Evolutionary conservation across 2,888 invertebrate genomes (phyloP).

Genomic region (Andrena marginata): DNA sequence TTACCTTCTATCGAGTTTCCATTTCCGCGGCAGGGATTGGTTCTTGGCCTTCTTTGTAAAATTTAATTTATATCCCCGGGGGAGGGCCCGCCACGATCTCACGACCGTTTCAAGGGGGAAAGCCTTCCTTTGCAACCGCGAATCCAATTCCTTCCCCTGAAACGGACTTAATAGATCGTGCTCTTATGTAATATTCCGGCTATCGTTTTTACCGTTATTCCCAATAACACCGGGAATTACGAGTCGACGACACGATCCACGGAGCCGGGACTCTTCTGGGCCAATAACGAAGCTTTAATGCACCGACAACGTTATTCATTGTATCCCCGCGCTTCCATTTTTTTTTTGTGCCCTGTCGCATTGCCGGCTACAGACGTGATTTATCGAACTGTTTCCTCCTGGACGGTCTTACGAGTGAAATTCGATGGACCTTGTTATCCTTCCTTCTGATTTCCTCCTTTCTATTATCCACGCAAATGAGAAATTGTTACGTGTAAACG

Average conservation of each 20-base stretch:
- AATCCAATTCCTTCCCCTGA: constrained; percentile 63
- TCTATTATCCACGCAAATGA: background rate
- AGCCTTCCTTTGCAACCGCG: constrained; percentile 44
- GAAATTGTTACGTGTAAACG: constrained; percentile 7
- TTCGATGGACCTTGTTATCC: background rate
- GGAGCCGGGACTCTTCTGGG: background rate
- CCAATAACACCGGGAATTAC: constrained; percentile 51
- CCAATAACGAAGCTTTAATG: constrained; percentile 39
- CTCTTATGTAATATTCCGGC: constrained; percentile 64
- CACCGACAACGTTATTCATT: constrained; percentile 18
- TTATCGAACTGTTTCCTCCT: constrained; percentile 23
- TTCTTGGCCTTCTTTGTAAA: constrained; percentile 69
- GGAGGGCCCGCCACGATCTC: constrained; percentile 38
- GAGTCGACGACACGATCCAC: constrained; percentile 9
- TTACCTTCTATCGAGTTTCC: constrained; percentile 58
- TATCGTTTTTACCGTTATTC: constrained; percentile 62
- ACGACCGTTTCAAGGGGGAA: constrained; percentile 31
- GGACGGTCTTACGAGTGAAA: constrained; percentile 11
- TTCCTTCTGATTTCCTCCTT: background rate
- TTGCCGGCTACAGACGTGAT: constrained; percentile 9
- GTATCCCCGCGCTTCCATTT: background rate
- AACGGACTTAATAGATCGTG: constrained; percentile 64
- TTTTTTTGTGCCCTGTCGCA: background rate
- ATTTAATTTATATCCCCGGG: constrained; percentile 71
- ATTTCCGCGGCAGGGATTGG: constrained; percentile 60